Evolutionary conservation across 2,888 invertebrate genomes (phyloP), one percentile per base, ranked within the genome.

Genomic region (Rhagium mordax): DNA sequence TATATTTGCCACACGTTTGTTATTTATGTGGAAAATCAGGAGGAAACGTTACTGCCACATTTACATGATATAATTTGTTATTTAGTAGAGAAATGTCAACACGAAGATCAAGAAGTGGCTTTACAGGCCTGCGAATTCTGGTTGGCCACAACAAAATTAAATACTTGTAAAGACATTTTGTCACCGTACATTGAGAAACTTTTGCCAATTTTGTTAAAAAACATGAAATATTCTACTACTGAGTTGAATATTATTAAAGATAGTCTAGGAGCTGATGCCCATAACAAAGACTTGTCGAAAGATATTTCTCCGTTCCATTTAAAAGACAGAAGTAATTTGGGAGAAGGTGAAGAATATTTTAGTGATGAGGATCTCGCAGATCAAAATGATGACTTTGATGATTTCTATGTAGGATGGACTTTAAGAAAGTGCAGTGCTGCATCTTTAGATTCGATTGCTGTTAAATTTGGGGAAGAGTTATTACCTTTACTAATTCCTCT

Each of bases 121-220:
- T 89, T 99, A 76, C 99, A 99, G 88, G 99, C 99, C 0, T 99
- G 99, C 84, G 99, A 99, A 87, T 99, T 99, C 89, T 99, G 99
- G 99, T 89, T 99, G 64, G 96, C 98, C 0, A 90, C 98, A 57
- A 97, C 98, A 1, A 99, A 99, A 85, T 95, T 98, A 84, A 93
- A 93, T 82, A 93, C 98, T 77, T 99, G 99, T 87, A 94, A 95
- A 87, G 97, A 98, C 86, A 96, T 97, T 20, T 89, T 99, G 6
- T 91, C 93, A 1, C 94, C 95, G 0, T 95, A 97, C 86, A 90
- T 99, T 81, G 91, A 93, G 0, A 92, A 95, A 77, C 89, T 99
- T 41, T 92, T 99, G 74, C 99, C 99, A 0, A 93, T 98, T 76
- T 90, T 99, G 72, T 94, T 99, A 18, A 94, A 94, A 78, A 98